Percentiles rank a stretch among this genome's conserved stretches.
These are phyloP conservation scores for Lasioglossum zephyrum DNA, from an alignment of 2,888 invertebrate species.

Conservation along the genomic window DNA sequence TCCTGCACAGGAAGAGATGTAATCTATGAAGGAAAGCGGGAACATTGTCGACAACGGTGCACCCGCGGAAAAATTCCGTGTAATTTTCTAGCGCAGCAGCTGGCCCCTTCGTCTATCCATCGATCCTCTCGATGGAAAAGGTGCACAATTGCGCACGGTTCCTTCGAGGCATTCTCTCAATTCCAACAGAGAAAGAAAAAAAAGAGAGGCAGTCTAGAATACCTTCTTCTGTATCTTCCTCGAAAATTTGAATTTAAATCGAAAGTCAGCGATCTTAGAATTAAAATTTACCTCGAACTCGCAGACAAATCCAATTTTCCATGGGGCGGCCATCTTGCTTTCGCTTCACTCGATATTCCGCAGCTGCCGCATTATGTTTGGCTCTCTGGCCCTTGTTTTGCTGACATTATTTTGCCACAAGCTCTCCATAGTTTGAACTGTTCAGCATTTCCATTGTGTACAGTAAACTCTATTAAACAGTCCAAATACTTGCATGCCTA, in stretches of 20 bases:
- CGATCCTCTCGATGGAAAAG: slow-evolving; percentile 44
- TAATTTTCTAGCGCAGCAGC: slow-evolving; percentile 51
- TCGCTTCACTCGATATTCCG: slow-evolving; percentile 10
- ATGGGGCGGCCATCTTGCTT: not conserved
- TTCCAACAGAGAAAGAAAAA: not conserved
- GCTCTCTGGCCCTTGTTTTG: not conserved
- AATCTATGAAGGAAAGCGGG: slow-evolving; percentile 6
- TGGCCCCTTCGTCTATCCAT: slow-evolving; percentile 27
- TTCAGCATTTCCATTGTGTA: not conserved
- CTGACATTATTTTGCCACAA: not conserved
- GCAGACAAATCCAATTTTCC: not conserved
- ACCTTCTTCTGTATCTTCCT: too few relatives aligned
- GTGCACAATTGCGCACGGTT: slow-evolving; percentile 44
- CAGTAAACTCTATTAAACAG: not conserved
- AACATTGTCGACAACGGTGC: slow-evolving; percentile 4
- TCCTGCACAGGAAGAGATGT: not conserved
- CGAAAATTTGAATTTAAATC: not conserved
- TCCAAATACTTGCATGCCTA: not conserved
- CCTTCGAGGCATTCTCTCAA: not conserved
- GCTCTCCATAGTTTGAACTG: not conserved
- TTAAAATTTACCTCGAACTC: not conserved
- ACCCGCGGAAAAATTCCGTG: slow-evolving; percentile 38
- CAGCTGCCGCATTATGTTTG: not conserved
- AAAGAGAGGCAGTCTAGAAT: not conserved
- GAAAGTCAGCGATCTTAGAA: not conserved